Percentiles rank a stretch among this genome's conserved stretches.
These are phyloP conservation scores for Aphrocallistes beatrix DNA, from an alignment of 37 sponge, comb jelly and placozoan species.

Conservation along the genomic window DNA sequence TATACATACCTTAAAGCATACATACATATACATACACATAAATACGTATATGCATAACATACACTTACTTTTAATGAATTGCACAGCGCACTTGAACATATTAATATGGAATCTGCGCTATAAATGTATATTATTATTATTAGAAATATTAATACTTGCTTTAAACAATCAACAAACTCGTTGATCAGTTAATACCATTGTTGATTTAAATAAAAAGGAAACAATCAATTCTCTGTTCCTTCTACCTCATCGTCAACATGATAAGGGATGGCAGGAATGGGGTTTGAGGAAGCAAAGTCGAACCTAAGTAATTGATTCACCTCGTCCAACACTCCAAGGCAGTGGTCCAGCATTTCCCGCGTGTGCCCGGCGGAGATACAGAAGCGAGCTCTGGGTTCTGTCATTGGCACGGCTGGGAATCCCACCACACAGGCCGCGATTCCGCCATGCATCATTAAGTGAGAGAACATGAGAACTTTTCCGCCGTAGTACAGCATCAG, in stretches of 20 bases:
- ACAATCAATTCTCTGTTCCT: too few species aligned
- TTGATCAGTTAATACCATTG: too few species aligned
- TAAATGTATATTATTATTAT: too few species aligned
- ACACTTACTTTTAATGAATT: too few species aligned
- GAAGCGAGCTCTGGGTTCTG: constrained; percentile 55
- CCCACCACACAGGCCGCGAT: constrained; percentile 89
- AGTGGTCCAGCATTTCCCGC: constrained; percentile 81
- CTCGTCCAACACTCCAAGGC: neutral
- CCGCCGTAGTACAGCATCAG: constrained; percentile 31
- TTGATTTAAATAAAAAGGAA: too few species aligned
- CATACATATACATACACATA: too few species aligned
- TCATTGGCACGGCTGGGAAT: constrained; percentile 82
- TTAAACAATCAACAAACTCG: too few species aligned
- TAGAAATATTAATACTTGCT: too few species aligned
- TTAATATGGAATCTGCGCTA: too few species aligned
- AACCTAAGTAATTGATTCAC: neutral
- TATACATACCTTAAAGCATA: too few species aligned
- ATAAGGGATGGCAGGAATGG: constrained; percentile 6
- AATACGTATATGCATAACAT: too few species aligned
- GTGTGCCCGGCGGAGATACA: constrained; percentile 81
- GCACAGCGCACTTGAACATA: too few species aligned
- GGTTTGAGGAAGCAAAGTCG: neutral
- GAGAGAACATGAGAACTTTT: constrained; percentile 31
- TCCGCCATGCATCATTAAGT: constrained; percentile 45
- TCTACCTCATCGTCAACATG: neutral